A percentile compares a stretch with the other conserved stretches of the same genome.
phyloP scores from a whole-genome alignment of 2,888 invertebrate species.

The Ceratothoa steindachneri region DNA sequence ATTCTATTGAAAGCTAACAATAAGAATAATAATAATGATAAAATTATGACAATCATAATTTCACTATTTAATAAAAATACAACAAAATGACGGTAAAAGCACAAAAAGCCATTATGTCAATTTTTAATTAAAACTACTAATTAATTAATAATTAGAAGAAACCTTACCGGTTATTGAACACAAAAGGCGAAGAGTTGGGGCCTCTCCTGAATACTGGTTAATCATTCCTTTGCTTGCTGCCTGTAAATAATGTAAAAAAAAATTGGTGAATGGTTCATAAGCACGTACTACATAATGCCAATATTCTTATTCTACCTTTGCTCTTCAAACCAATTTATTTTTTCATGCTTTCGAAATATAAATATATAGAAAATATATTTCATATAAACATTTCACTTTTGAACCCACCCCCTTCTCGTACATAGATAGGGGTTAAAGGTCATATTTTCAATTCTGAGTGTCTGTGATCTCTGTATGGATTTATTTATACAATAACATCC shows the following conservation, averaged over 20 bases:
- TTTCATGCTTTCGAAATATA: no score
- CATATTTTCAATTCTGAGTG: no score
- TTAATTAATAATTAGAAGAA: neutral
- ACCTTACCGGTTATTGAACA: slow-evolving; percentile 93
- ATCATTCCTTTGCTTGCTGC: slow-evolving; percentile 98
- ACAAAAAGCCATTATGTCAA: slow-evolving; percentile 5
- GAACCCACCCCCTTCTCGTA: no score
- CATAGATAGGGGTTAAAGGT: no score
- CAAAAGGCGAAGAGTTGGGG: slow-evolving; percentile 88
- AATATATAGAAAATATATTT: no score
- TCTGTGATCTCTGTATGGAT: no score
- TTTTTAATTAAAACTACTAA: neutral
- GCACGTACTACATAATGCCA: no score
- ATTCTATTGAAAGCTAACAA: neutral
- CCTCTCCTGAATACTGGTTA: slow-evolving; percentile 88
- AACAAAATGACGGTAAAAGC: neutral
- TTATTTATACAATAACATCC: no score
- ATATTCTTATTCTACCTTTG: no score
- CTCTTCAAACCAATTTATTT: no score
- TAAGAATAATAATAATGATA: slow-evolving; percentile 11
- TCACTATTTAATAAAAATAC: neutral
- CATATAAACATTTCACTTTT: no score
- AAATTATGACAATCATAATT: neutral
- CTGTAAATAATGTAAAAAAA: slow-evolving; percentile 15
- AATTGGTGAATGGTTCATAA: neutral